Evolutionary conservation across 2,888 invertebrate species (phyloP).

Genomic region (Silvanus unidentatus): DNA sequence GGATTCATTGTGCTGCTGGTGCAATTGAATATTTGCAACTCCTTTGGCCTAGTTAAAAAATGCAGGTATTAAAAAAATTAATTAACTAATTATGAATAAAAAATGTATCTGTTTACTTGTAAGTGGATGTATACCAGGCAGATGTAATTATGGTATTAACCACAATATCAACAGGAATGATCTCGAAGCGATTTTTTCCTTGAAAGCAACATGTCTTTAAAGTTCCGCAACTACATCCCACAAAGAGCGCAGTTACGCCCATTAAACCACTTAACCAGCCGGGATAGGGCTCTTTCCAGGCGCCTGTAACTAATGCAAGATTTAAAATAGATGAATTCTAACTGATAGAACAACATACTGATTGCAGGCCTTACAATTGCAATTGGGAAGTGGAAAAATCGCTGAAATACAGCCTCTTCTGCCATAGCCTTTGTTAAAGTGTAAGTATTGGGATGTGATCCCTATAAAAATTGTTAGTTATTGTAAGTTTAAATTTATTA

Average conservation of each 20-base stretch:
- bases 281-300: conserved; percentile 67
- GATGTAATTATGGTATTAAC: conserved; percentile 82
- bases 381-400: conserved; percentile 71
- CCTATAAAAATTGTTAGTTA: conserved; percentile 42
- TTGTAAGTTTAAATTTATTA: background rate
- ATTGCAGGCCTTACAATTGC: conserved; percentile 93
- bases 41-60: conserved; percentile 44
- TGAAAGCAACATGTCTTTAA: conserved; percentile 75
- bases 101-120: too few species aligned
- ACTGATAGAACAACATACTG: conserved; percentile 44
- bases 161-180: conserved; percentile 89
- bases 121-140: conserved; percentile 61
- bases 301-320: conserved; percentile 47
- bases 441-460: conserved; percentile 90
- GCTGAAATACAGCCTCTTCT: conserved; percentile 70
- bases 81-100: too few species aligned
- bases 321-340: conserved; percentile 1
- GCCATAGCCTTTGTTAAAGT: conserved; percentile 92
- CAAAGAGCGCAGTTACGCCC: conserved; percentile 79
- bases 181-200: conserved; percentile 69
- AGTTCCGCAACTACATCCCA: conserved; percentile 78
- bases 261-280: conserved; percentile 92
- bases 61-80: too few species aligned
- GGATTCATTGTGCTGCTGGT: conserved; percentile 85
- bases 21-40: conserved; percentile 80